Evolutionary conservation across 2,888 invertebrate species (phyloP), one percentile per base, ranked within the genome.

Genomic region (Taphrorychus bicolor): DNA sequence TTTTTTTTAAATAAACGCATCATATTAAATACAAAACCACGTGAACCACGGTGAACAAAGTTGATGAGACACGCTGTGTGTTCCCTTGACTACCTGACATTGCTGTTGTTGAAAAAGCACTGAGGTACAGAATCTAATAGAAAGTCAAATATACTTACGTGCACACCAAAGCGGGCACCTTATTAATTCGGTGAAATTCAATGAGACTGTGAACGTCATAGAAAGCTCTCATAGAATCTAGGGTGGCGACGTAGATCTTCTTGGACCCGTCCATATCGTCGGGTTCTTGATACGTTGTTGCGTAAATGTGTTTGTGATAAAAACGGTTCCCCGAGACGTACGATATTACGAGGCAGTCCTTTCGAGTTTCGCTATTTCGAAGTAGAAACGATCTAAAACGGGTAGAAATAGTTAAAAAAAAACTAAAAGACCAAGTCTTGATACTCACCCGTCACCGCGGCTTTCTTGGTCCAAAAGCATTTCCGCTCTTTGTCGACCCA

Each of bases 181-280:
- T 58, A 21, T 67, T 67, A 18, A 67, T 42, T 16, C 62, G 57
- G 24, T 67, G 45, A 41, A 52, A 67, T 18, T 67, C 67, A 5
- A 67, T 32, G 2, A 67, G 48, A 21, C 52, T 59, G 49, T 67
- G 67, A 17, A 67, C 58, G 19, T 67, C 59, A 40, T 67, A 67
- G 22, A 67, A 67, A 3, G 61, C 62, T 4, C 18, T 18, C 5
- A 53, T 32, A 4, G 32, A 22, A 22, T 67, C 67, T n/a, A 51
- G 40, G 21, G 62, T 62, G 11, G 49, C 67, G 11, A 67, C 48
- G 17, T 64, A 58, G 9, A 64, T 51, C 3, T 9, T 9, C 9
- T 18, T 19, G 16, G n/a, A 42, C 1, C 5, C 16, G 2, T 9
- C 2, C 2, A 40, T n/a, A 7, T 5, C 22, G 11, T 14, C n/a